Conservation (phyloP, 1,140 invertebrate genomes). For the Euura lappo region DNA sequence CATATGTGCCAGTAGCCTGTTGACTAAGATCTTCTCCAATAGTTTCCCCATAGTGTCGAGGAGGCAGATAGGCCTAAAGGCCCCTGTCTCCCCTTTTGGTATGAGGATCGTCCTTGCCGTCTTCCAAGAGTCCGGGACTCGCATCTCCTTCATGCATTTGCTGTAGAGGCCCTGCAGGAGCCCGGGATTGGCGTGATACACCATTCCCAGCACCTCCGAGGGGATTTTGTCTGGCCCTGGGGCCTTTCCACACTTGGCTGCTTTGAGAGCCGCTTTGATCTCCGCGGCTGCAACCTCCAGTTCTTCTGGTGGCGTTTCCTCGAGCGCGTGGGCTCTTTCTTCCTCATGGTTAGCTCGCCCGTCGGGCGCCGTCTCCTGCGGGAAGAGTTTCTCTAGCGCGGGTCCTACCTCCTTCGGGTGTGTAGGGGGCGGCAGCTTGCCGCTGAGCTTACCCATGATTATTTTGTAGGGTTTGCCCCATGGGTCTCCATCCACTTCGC, state of each 20-base stretch:
- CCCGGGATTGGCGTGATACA: constrained; percentile 7
- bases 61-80: constrained; percentile 38
- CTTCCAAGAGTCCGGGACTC: constrained; percentile 27
- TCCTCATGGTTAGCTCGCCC: not conserved
- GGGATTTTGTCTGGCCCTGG: constrained; percentile 30
- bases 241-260: constrained; percentile 18
- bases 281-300: too few species aligned
- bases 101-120: constrained; percentile 23
- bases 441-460: constrained; percentile 24
- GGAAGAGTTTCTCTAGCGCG: constrained; percentile 14
- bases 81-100: constrained; percentile 25
- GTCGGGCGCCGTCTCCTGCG: constrained; percentile 1
- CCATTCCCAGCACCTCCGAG: constrained; percentile 17
- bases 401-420: not conserved
- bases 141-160: constrained; percentile 14
- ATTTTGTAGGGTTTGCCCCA: constrained; percentile 33
- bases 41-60: constrained; percentile 33
- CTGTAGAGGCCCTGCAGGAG: constrained; percentile 23
- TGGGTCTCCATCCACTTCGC: too few species aligned
- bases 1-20: constrained; percentile 22
- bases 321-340: not conserved
- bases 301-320: constrained; percentile 1
- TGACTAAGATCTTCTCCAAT: constrained; percentile 27
- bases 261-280: too few species aligned
- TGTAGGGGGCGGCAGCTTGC: constrained; percentile 11